Conservation (phyloP, 2,797 vertebrate genomes). For the Tapera naevia region DNA sequence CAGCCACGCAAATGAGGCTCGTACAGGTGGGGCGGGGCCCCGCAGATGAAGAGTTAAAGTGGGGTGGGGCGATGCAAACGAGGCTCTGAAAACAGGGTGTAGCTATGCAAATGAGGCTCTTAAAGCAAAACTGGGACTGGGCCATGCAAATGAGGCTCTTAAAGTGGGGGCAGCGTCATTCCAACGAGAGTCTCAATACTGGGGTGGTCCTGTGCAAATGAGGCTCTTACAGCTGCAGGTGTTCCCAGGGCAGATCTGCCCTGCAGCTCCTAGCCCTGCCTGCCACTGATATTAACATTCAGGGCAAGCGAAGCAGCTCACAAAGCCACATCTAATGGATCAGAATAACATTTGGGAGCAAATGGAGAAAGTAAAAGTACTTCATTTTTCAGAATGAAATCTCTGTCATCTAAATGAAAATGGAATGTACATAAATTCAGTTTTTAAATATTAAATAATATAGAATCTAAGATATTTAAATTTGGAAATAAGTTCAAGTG, state of each 20-base stretch:
- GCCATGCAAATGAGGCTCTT: too few species aligned
- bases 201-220: too few species aligned
- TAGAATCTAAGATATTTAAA: background rate
- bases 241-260: fast-evolving
- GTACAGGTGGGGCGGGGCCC: too few species aligned
- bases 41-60: too few species aligned
- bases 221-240: background rate
- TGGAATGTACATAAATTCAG: background rate
- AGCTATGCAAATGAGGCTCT: too few species aligned
- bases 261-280: fast-evolving
- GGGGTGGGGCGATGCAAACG: too few species aligned
- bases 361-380: background rate
- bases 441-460: background rate
- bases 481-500: background rate
- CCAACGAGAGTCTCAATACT: too few species aligned
- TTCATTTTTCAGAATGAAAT: background rate
- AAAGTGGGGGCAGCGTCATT: background rate
- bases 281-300: fast-evolving
- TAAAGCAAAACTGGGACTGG: too few species aligned
- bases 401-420: background rate
- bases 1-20: too few species aligned
- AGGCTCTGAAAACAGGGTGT: too few species aligned
- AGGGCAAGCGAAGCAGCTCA: background rate
- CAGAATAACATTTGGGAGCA: too few species aligned
- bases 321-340: fast-evolving